Conservation (phyloP, 2,888 invertebrate genomes). For the Cerceris rybyensis region DNA sequence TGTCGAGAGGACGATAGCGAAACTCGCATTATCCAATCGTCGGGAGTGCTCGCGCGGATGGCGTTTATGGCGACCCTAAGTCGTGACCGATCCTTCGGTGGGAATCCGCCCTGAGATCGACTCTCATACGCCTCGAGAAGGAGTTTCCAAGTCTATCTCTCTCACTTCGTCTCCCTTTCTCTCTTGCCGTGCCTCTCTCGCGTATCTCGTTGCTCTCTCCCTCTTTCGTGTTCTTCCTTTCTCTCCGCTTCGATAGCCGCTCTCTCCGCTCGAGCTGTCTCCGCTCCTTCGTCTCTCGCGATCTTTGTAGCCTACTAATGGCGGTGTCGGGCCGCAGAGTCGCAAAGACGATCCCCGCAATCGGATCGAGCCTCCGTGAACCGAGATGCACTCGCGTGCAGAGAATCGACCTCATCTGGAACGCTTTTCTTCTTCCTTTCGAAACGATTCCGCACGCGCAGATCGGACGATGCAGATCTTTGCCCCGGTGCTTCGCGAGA, state of each 20-base stretch:
- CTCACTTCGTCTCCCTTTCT: conserved; percentile 26
- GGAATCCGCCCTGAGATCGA: conserved; percentile 81
- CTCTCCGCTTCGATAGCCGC: conserved; percentile 12
- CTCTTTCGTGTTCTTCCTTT: conserved; percentile 32
- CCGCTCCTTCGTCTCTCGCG: conserved; percentile 32
- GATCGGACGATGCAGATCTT: no score
- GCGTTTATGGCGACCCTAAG: conserved; percentile 72
- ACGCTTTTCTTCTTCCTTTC: conserved; percentile 6
- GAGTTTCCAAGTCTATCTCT: conserved; percentile 59
- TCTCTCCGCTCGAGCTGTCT: conserved; percentile 4
- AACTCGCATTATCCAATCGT: conserved; percentile 75
- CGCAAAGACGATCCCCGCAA: conserved; percentile 35
- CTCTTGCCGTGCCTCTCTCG: conserved; percentile 23
- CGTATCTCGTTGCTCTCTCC: conserved; percentile 29
- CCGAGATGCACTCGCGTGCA: conserved; percentile 21
- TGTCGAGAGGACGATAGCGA: conserved; percentile 65
- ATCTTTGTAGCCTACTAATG: conserved; percentile 43
- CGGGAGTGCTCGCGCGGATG: conserved; percentile 68
- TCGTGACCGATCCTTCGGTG: conserved; percentile 80
- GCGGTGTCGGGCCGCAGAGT: conserved; percentile 19
- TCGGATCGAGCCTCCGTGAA: conserved; percentile 9
- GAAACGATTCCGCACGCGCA: no score
- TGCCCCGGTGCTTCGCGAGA: no score
- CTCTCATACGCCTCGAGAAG: conserved; percentile 78
- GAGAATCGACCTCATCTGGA: conserved; percentile 17